A percentile compares a stretch with the other conserved stretches of the same genome.
Conservation (phyloP, 2,113 vertebrate genomes). For the Stigmatopora nigra region DNA sequence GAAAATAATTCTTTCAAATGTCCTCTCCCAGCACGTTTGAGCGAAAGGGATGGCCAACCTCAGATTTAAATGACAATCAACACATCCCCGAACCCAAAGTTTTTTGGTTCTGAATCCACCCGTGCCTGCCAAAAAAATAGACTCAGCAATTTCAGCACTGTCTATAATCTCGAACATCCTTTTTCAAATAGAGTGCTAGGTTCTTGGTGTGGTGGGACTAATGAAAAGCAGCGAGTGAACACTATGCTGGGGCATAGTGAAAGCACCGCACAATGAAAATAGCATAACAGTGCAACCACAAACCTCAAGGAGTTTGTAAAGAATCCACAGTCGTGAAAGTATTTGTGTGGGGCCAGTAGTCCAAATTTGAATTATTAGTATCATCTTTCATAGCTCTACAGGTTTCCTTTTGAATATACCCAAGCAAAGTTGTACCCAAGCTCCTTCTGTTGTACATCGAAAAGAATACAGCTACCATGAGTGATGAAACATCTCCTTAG, state of each 20-base stretch:
- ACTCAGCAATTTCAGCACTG: slow-evolving; percentile 17
- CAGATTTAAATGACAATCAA: too few relatives aligned
- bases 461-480: slow-evolving; percentile 6
- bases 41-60: too few relatives aligned
- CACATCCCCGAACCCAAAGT: not conserved
- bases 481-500: slow-evolving; percentile 32
- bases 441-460: not conserved
- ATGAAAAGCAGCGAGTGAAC: slow-evolving; percentile 58
- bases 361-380: slow-evolving; percentile 47
- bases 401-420: slow-evolving; percentile 15
- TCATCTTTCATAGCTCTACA: slow-evolving; percentile 18
- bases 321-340: slow-evolving; percentile 41
- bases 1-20: too few relatives aligned
- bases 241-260: slow-evolving; percentile 28
- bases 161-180: slow-evolving; percentile 7
- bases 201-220: slow-evolving; percentile 41
- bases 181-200: slow-evolving; percentile 27
- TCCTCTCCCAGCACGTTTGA: not conserved
- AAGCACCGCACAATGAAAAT: slow-evolving; percentile 55
- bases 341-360: slow-evolving; percentile 41
- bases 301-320: slow-evolving; percentile 35
- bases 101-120: not conserved
- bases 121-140: not conserved
- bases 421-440: slow-evolving; percentile 3
- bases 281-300: slow-evolving; percentile 49